phyloP scores from a whole-genome alignment of 2,888 invertebrate species.

The Hoplodrina blanda region DNA sequence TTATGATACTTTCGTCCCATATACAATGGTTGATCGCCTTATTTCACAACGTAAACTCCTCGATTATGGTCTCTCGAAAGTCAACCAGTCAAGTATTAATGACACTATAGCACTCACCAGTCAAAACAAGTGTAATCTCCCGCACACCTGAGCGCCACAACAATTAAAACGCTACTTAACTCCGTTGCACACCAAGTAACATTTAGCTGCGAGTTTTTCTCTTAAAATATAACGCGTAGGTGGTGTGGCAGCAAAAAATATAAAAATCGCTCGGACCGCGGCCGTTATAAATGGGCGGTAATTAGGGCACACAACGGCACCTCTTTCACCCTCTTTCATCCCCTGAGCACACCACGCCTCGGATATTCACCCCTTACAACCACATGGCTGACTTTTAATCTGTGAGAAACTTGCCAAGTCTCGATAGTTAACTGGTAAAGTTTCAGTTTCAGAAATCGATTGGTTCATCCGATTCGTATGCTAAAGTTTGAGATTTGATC shows the following conservation, averaged over 20 bases:
- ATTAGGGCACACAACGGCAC: slow-evolving; percentile 81
- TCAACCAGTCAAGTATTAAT: neutral
- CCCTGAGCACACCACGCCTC: slow-evolving; percentile 65
- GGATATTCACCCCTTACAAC: slow-evolving; percentile 38
- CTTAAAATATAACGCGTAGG: slow-evolving; percentile 80
- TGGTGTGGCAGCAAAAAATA: slow-evolving; percentile 77
- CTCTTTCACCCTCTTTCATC: slow-evolving; percentile 63
- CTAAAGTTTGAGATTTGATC: slow-evolving; percentile 46
- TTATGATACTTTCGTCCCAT: no score
- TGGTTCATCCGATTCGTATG: slow-evolving; percentile 49
- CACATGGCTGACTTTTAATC: slow-evolving; percentile 54
- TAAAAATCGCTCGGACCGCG: slow-evolving; percentile 84
- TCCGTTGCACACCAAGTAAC: slow-evolving; percentile 64
- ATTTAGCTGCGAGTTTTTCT: slow-evolving; percentile 75
- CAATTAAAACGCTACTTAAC: slow-evolving; percentile 67
- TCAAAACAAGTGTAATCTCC: slow-evolving; percentile 34
- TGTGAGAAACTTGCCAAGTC: slow-evolving; percentile 47
- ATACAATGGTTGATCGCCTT: neutral
- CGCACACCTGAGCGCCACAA: slow-evolving; percentile 26
- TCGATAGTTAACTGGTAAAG: slow-evolving; percentile 48
- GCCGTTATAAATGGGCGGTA: slow-evolving; percentile 87
- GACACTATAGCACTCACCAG: neutral
- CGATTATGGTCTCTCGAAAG: neutral
- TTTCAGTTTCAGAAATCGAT: slow-evolving; percentile 51
- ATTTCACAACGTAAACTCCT: neutral